These are phyloP conservation scores for Bufo bufo DNA, from an alignment of 2,113 vertebrate genomes.

Conservation along the genomic window DNA sequence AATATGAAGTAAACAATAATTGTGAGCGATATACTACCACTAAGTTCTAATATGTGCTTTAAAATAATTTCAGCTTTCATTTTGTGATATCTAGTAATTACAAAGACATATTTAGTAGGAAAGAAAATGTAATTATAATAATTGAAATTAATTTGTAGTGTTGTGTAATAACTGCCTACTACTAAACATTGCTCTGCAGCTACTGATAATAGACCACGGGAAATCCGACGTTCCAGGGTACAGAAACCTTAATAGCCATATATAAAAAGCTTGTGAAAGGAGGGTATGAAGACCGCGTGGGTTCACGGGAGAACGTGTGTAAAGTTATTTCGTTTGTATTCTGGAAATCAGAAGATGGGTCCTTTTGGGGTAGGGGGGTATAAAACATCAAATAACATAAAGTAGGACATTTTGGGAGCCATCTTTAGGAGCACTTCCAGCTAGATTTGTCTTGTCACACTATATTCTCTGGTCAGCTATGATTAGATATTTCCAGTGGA, in stretches of 20 bases:
- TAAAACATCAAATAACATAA: not conserved
- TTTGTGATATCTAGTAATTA: constrained; percentile 59
- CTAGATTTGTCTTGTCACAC: not conserved
- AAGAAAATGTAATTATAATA: constrained; percentile 60
- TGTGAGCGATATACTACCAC: constrained; percentile 41
- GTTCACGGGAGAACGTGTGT: not conserved
- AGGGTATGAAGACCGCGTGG: not conserved
- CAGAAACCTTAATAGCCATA: constrained; percentile 11
- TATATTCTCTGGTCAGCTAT: not conserved
- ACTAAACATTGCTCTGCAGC: constrained; percentile 37
- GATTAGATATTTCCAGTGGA: not conserved
- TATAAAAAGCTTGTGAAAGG: not conserved
- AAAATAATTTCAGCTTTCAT: constrained; percentile 60
- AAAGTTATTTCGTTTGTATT: not conserved
- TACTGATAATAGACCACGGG: constrained; percentile 40
- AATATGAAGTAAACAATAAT: constrained; percentile 51
- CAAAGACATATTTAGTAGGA: constrained; percentile 59
- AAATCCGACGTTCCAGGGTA: constrained; percentile 33
- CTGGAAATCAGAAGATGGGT: not conserved
- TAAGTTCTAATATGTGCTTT: constrained; percentile 58
- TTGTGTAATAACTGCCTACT: constrained; percentile 54
- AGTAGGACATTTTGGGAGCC: not conserved
- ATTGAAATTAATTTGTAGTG: constrained; percentile 60
- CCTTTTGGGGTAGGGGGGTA: not conserved
- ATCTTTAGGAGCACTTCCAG: not conserved